Evolutionary conservation across 2,888 invertebrate species (phyloP), one percentile per base, ranked within the genome.

Genomic region (Leptinotarsa tumamoca): DNA sequence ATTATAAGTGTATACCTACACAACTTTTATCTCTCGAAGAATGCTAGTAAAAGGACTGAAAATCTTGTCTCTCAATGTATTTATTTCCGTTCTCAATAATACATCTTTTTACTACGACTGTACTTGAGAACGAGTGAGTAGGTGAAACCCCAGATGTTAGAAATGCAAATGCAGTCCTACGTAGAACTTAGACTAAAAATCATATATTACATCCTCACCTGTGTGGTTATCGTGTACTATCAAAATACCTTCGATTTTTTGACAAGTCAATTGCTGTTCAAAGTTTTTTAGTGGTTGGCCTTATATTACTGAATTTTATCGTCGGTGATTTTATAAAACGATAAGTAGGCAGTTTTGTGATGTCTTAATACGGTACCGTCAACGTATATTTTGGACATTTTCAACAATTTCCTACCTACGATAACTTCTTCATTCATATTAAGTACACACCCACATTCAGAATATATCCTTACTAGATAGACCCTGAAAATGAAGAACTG

Each of bases 151-250:
- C 73, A 77, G 74, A 74, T 77, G 77, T 74, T 72, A 43, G 70
- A 72, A 72, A 77, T 77, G 77, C 54, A 77, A 77, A 77, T 77
- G 72, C 33, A 52, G n/a, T 49, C 73, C 73, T 73, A 73, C 76
- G 71, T 70, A 23, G 10, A 54, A 67, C 73, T 71, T 73, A 33
- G 50, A 67, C 33, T 43, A 73, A 76, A 76, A 73, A 73, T 63
- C 68, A 68, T 27, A 56, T 18, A 17, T 56, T 27, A 73, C 76
- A 73, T 73, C 73, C 76, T 73, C 73, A 66, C 63, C 18, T 66
- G 52, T 51, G 21, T 49, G 43, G 61, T 71, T 71, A 61, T 49
- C 43, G 17, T 15, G 69, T 43, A 58, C 13, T 58, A 56, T 51
- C 21, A 43, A 70, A 69, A 70, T 58, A 70, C 58, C 56, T 56